phyloP scores from a whole-genome alignment of 2,113 vertebrate genomes.

The Pica pica region DNA sequence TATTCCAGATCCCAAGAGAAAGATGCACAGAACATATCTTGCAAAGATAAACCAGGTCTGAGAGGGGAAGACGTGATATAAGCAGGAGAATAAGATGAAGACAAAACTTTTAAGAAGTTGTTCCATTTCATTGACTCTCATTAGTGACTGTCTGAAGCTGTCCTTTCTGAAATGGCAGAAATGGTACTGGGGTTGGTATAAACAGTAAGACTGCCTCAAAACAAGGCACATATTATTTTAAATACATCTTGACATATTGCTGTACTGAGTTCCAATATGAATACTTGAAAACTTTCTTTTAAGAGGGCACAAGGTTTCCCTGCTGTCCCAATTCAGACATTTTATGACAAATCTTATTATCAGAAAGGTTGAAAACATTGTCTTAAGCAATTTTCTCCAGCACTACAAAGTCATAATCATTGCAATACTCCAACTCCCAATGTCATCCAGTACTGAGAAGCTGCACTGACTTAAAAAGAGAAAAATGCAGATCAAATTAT shows the following conservation, averaged over 20 bases:
- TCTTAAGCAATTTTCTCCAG: not conserved
- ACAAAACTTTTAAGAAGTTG: constrained; percentile 27
- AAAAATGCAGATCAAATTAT: not conserved
- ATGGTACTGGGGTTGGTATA: not conserved
- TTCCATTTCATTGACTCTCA: not conserved
- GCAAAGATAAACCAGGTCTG: constrained; percentile 55
- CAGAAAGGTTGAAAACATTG: not conserved
- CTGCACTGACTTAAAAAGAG: not conserved
- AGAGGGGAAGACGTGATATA: not conserved
- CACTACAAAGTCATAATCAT: not conserved
- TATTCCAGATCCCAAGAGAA: constrained; percentile 59
- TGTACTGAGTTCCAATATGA: not conserved
- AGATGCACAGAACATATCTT: constrained; percentile 25
- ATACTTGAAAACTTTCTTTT: not conserved
- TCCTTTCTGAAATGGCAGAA: not conserved
- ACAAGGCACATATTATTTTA: not conserved
- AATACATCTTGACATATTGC: not conserved
- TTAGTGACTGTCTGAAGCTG: not conserved
- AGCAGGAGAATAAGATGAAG: not conserved
- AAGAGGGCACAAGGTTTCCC: not conserved
- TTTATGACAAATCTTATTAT: not conserved
- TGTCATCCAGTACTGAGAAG: not conserved
- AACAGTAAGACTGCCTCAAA: not conserved
- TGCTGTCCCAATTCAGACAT: not conserved
- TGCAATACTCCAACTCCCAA: not conserved